phyloP scores from a whole-genome alignment of 2,797 vertebrate species.

The Pseudomugil tenellus region DNA sequence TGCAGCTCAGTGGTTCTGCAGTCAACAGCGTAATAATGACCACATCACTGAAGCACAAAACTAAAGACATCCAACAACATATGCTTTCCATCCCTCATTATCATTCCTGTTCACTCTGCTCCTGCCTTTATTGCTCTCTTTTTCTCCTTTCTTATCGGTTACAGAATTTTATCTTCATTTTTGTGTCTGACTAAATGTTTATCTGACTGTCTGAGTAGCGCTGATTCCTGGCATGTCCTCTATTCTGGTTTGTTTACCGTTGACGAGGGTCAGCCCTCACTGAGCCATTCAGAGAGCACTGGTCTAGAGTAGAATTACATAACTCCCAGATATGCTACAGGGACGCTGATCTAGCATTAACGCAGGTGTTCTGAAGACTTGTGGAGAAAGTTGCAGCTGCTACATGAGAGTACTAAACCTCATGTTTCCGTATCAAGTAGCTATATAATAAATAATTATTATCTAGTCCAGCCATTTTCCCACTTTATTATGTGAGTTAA shows the following conservation, averaged over 20 bases:
- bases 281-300: conserved; percentile 48
- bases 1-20: conserved; percentile 11
- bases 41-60: conserved; percentile 27
- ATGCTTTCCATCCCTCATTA: conserved; percentile 6
- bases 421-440: background rate
- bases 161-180: conserved; percentile 42
- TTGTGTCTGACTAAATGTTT: conserved; percentile 57
- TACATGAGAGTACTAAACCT: background rate
- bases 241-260: conserved; percentile 66
- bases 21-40: conserved; percentile 24
- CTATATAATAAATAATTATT: background rate
- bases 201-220: conserved; percentile 57
- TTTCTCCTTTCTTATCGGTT: conserved; percentile 26
- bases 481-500: background rate
- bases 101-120: background rate
- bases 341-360: conserved; percentile 9
- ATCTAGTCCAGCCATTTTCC: background rate
- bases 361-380: background rate
- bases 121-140: background rate
- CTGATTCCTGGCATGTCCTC: conserved; percentile 27
- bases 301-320: conserved; percentile 44
- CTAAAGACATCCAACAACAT: conserved; percentile 38
- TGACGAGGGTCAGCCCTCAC: conserved; percentile 37
- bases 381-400: background rate
- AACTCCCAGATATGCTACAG: conserved; percentile 40